Percentiles rank a stretch among this genome's conserved stretches.
Evolutionary conservation across 2,797 vertebrate genomes (phyloP).

Genomic region (Telmatherina bonti): DNA sequence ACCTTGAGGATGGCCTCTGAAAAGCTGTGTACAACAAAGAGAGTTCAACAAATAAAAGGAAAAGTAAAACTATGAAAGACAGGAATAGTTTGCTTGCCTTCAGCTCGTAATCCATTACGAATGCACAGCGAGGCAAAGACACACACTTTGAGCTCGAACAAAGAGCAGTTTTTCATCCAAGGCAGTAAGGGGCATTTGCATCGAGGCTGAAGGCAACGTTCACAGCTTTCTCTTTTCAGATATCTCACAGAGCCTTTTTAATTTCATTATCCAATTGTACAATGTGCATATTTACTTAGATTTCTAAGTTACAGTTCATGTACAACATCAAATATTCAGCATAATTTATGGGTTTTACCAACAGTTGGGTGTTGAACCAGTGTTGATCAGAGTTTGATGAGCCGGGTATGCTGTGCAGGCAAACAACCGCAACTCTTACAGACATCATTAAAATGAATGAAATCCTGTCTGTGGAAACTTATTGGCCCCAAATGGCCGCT

Average conservation of each 20-base stretch:
- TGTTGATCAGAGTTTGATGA: constrained; percentile 11
- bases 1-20: constrained; percentile 58
- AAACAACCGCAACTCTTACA: constrained; percentile 12
- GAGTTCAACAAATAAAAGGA: constrained; percentile 56
- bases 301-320: constrained; percentile 12
- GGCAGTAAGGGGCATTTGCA: constrained; percentile 60
- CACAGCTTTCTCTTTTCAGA: constrained; percentile 16
- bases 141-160: constrained; percentile 62
- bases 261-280: constrained; percentile 17
- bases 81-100: constrained; percentile 62
- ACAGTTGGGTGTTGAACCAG: constrained; percentile 4
- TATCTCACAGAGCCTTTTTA: constrained; percentile 31
- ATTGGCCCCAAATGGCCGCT: constrained; percentile 16
- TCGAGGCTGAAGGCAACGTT: constrained; percentile 52
- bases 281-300: constrained; percentile 22
- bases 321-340: constrained; percentile 16
- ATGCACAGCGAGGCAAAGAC: constrained; percentile 47
- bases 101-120: constrained; percentile 68
- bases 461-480: constrained; percentile 16
- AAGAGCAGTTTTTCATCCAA: constrained; percentile 63
- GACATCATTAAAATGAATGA: constrained; percentile 27
- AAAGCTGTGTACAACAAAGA: constrained; percentile 35
- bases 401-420: background rate
- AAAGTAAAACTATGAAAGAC: constrained; percentile 54
- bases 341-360: constrained; percentile 16